Conservation (phyloP, 2,113 vertebrate genomes). For the Polyodon spathula region DNA sequence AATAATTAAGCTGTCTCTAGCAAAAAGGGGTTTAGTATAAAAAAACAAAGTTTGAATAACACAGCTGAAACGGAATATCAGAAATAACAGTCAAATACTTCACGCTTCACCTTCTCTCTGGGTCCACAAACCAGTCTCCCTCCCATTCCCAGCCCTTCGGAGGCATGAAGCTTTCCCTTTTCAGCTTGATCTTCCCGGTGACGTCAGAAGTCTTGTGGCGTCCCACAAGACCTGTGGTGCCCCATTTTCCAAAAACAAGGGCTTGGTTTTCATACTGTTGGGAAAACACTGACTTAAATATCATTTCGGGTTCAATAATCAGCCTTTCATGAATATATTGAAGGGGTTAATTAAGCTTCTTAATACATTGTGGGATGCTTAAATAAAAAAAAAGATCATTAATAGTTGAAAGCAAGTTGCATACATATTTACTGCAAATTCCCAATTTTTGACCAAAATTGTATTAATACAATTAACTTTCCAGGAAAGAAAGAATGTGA, state of each 20-base stretch:
- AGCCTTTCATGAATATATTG: background rate
- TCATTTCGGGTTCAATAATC: background rate
- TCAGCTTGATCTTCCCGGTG: constrained; percentile 93
- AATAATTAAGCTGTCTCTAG: too few relatives aligned
- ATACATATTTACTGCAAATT: background rate
- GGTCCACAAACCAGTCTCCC: constrained; percentile 81
- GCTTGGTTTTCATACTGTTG: constrained; percentile 93
- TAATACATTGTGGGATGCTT: too few relatives aligned
- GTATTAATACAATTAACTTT: background rate
- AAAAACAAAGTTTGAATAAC: too few relatives aligned
- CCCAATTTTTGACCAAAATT: background rate
- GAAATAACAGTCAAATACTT: background rate
- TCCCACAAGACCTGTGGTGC: constrained; percentile 83
- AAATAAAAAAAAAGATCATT: background rate
- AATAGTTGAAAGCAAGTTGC: too few relatives aligned
- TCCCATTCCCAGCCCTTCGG: constrained; percentile 96
- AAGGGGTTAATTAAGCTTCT: too few relatives aligned
- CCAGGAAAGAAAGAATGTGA: background rate
- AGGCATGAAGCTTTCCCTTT: constrained; percentile 84
- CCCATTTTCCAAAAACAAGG: constrained; percentile 87
- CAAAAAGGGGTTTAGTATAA: too few relatives aligned
- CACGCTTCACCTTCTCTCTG: constrained; percentile 73
- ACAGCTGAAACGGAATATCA: too few relatives aligned
- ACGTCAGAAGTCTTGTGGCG: constrained; percentile 87
- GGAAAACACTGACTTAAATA: constrained; percentile 8